Conservation (phyloP, 2,113 vertebrate genomes). For the Hirundichthys speculiger region DNA sequence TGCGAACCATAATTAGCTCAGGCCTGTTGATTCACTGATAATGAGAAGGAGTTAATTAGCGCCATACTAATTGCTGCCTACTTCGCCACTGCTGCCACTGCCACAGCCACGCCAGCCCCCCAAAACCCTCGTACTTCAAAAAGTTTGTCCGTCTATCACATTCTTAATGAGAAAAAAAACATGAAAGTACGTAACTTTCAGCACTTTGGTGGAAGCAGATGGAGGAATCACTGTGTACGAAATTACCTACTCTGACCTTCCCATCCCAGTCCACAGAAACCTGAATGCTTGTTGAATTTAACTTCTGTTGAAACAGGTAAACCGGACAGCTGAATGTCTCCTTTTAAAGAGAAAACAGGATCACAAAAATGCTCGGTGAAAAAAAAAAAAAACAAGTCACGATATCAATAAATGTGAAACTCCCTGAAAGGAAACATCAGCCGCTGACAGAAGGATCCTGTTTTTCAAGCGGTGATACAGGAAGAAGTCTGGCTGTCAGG, state of each 20-base stretch:
- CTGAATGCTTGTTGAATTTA: not conserved
- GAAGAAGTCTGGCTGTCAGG: too few species aligned
- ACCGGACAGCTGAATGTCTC: too few species aligned
- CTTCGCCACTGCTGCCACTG: conserved; percentile 64
- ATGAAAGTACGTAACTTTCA: conserved; percentile 40
- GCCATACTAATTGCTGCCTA: conserved; percentile 79
- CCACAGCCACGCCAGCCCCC: conserved; percentile 54
- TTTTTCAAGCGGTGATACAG: too few species aligned
- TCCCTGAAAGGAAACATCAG: too few species aligned
- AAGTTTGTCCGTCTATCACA: conserved; percentile 65
- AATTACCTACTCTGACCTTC: not conserved
- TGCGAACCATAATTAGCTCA: conserved; percentile 82
- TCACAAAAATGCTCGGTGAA: too few species aligned
- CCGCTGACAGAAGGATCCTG: too few species aligned
- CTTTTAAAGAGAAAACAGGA: too few species aligned
- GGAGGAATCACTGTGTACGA: conserved; percentile 9
- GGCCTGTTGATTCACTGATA: conserved; percentile 84
- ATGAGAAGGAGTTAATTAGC: conserved; percentile 85
- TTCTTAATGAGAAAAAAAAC: conserved; percentile 47
- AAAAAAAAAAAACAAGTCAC: too few species aligned
- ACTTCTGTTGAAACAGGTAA: too few species aligned
- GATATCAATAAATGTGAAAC: too few species aligned
- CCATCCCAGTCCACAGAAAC: not conserved
- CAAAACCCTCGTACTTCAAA: conserved; percentile 35
- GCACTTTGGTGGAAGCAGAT: conserved; percentile 54